Conservation (phyloP, 2,797 vertebrate species). For the Borostomias antarcticus region DNA sequence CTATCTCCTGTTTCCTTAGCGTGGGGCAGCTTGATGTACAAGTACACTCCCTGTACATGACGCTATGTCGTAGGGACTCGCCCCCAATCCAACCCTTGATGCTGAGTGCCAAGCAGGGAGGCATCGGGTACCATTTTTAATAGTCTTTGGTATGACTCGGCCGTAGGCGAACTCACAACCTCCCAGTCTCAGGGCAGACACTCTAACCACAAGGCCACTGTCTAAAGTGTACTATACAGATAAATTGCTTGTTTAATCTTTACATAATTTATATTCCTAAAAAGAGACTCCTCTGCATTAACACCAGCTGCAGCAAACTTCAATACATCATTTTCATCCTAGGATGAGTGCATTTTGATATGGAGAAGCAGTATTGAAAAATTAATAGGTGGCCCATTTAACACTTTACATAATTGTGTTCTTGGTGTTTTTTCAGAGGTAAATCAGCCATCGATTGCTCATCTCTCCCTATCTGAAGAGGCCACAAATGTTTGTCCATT, state of each 20-base stretch:
- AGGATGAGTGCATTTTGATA: conserved; percentile 40
- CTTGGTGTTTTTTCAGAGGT: conserved; percentile 27
- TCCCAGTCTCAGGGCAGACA: too few species aligned
- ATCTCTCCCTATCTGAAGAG: conserved; percentile 8
- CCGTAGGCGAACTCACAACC: too few species aligned
- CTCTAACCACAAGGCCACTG: too few species aligned
- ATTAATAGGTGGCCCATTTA: conserved; percentile 22
- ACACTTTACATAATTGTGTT: conserved; percentile 19
- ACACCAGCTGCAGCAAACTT: conserved; percentile 26
- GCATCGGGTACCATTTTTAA: too few species aligned
- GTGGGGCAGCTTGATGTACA: too few species aligned
- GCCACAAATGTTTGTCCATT: conserved; percentile 1
- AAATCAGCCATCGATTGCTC: conserved; percentile 18
- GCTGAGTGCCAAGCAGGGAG: too few species aligned
- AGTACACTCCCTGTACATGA: too few species aligned
- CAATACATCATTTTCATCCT: conserved; percentile 23
- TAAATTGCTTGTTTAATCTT: conserved; percentile 29
- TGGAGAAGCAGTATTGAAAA: conserved; percentile 46
- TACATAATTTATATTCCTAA: conserved; percentile 7
- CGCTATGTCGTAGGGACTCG: too few species aligned
- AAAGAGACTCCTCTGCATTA: conserved; percentile 14
- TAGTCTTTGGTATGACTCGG: too few species aligned
- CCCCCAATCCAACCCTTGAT: too few species aligned
- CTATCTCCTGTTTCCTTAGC: too few species aligned
- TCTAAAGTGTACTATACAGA: conserved; percentile 23